Conservation (phyloP, 1,140 invertebrate genomes). For the Acyrthosiphon pisum region DNA sequence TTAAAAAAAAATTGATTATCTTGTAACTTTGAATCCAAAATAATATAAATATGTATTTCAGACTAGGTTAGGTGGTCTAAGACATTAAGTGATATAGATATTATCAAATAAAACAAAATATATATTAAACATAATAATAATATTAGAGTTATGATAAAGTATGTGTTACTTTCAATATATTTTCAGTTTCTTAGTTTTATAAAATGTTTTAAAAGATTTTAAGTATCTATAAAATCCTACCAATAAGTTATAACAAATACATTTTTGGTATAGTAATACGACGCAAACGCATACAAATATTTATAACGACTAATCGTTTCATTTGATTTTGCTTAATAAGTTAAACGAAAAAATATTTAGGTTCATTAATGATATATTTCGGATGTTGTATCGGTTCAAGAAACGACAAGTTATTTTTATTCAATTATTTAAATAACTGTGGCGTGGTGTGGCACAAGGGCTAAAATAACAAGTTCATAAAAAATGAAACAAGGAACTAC, state of each 20-base stretch:
- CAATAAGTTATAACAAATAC: too few relatives aligned
- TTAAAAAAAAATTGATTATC: too few relatives aligned
- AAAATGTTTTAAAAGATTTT: too few relatives aligned
- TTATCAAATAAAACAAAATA: not conserved
- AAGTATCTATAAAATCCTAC: too few relatives aligned
- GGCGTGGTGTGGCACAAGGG: not conserved
- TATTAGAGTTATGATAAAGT: not conserved
- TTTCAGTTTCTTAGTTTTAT: too few relatives aligned
- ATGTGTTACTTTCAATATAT: too few relatives aligned
- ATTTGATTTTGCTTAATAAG: not conserved
- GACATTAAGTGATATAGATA: not conserved
- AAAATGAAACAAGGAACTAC: constrained; percentile 2
- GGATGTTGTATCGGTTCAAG: not conserved
- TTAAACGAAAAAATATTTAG: not conserved
- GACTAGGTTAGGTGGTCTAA: not conserved
- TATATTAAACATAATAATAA: not conserved
- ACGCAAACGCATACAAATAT: not conserved
- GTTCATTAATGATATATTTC: not conserved
- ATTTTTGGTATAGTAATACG: not conserved
- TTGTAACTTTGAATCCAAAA: not conserved
- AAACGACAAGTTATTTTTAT: not conserved
- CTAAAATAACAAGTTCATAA: constrained; percentile 6
- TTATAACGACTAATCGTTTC: not conserved
- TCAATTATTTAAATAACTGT: not conserved
- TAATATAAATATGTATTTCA: not conserved